Evolutionary conservation across 2,888 invertebrate species (phyloP), one percentile per base, ranked within the genome.

Genomic region (Nymphalis urticae): DNA sequence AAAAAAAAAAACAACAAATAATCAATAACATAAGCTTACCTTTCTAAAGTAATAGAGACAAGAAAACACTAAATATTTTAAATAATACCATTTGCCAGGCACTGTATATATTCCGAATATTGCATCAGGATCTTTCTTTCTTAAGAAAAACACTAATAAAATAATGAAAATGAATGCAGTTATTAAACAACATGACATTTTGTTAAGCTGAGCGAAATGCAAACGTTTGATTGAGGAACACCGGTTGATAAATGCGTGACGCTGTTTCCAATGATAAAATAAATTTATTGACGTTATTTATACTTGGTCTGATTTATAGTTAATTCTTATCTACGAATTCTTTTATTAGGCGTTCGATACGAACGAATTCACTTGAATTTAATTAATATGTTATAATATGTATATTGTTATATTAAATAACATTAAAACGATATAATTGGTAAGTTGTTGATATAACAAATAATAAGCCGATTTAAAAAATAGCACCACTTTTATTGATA

Each of bases 31-130:
- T 61, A 59, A 77, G 13, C 92, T 90, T 73, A 94, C 92, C 89
- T 94, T 93, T 79, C 94, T 87, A 70, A 93, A 83, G 76, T 89
- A 90, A 74, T 95, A 89, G 6, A 95, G 68, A 16, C 88, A 74
- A 6, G 91, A 88, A 75, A 95, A 94, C 17, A 91, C 50, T 0
- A 82, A 83, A 84, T 94, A 95, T 83, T 96, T 95, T 47, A 95
- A 63, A 71, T 91, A 92, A 81, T 94, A 95, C 94, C 94, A 95
- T 83, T 94, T 94, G 32, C 95, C 95, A 0, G 93, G 93, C 70
- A 93, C 93, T 0, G 89, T 85, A 78, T 95, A 95, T 0, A 95
- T 84, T 1, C 94, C 94, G 54, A 94, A 90, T 63, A 95, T 93
- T 8, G 94, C 93, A 59, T 90, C 85, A 0, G 89, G 86, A 36